phyloP scores from a whole-genome alignment of 1,140 invertebrate genomes.

The Mizuhopecten yessoensis region DNA sequence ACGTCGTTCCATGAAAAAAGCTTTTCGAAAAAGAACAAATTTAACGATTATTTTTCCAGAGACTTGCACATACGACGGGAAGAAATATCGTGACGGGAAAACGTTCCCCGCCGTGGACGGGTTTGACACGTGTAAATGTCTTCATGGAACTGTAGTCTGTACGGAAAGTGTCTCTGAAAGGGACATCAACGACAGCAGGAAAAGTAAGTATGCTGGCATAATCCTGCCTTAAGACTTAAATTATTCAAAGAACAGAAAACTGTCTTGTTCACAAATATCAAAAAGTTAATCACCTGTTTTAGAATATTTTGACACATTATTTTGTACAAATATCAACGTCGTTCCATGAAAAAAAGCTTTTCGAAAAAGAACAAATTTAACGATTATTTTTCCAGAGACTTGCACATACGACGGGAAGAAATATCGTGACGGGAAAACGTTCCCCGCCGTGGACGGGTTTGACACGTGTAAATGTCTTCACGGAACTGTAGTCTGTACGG shows the following conservation, averaged over 20 bases:
- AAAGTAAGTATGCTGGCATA: not conserved
- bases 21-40: too few species aligned
- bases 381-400: not conserved
- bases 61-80: not conserved
- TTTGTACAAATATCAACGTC: too few species aligned
- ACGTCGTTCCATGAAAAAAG: too few species aligned
- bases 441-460: slow-evolving; percentile 50
- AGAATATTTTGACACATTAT: too few species aligned
- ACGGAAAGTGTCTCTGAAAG: not conserved
- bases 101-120: not conserved
- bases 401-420: slow-evolving; percentile 44
- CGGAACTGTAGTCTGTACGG: slow-evolving; percentile 22
- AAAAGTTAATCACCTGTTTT: too few species aligned
- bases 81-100: slow-evolving; percentile 3
- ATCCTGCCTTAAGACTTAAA: too few species aligned
- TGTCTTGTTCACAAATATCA: too few species aligned
- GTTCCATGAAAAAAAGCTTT: too few species aligned
- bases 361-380: not conserved
- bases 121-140: not conserved
- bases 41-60: not conserved
- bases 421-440: not conserved
- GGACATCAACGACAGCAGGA: not conserved
- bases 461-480: slow-evolving; percentile 47
- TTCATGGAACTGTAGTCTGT: not conserved
- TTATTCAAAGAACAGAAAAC: too few species aligned